Evolutionary conservation across 2,113 vertebrate species (phyloP).

Genomic region (Morphnarchus princeps): DNA sequence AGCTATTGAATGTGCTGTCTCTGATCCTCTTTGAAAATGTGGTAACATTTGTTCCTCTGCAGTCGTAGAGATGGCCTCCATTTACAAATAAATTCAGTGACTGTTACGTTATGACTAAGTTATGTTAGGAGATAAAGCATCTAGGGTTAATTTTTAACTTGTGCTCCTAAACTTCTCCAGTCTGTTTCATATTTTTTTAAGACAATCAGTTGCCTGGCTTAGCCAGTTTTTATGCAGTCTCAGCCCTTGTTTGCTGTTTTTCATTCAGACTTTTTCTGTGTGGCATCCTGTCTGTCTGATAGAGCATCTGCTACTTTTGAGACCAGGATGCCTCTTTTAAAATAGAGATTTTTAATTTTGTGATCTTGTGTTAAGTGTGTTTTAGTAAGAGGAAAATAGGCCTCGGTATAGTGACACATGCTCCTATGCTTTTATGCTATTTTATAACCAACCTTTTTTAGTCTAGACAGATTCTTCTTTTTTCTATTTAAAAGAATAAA

Average conservation of each 20-base stretch:
- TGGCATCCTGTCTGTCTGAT: background rate
- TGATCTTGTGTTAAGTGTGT: constrained; percentile 18
- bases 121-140: background rate
- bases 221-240: constrained; percentile 1
- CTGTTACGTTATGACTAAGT: background rate
- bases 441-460: constrained; percentile 56
- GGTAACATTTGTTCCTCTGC: background rate
- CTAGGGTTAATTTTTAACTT: background rate
- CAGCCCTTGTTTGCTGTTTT: background rate
- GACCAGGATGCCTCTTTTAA: background rate
- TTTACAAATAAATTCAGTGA: background rate
- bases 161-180: background rate
- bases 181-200: background rate
- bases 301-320: background rate
- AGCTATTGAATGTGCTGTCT: background rate
- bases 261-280: background rate
- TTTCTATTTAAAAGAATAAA: constrained; percentile 23
- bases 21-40: background rate
- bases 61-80: background rate
- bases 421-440: constrained; percentile 42
- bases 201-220: constrained; percentile 48
- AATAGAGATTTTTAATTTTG: background rate
- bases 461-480: constrained; percentile 39
- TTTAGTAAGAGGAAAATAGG: background rate
- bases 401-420: background rate